These are phyloP conservation scores for Schlechtendalia chinensis DNA, from an alignment of 1,140 invertebrate species.

Conservation along the genomic window DNA sequence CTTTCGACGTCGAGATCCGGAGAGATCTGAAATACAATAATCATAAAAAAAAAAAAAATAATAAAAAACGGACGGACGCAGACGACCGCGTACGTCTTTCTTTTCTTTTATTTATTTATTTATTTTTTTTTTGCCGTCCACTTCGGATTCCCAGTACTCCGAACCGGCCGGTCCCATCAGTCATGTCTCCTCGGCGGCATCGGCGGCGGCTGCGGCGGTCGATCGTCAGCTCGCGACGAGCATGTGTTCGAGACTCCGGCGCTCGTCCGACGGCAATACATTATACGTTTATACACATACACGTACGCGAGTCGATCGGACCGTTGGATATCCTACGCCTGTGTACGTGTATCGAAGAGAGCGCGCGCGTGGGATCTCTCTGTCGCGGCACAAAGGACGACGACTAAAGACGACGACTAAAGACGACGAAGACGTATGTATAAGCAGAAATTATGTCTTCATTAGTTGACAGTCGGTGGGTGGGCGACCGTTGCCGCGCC, in stretches of 20 bases:
- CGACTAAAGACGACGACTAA: too few species aligned
- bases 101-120: slow-evolving; percentile 14
- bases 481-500: slow-evolving; percentile 15
- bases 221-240: slow-evolving; percentile 41
- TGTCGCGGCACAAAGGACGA: slow-evolving; percentile 41
- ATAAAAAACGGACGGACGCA: neutral
- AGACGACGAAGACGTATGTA: neutral
- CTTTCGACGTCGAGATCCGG: too few species aligned
- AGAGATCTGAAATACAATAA: neutral
- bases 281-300: too few species aligned
- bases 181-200: slow-evolving; percentile 40
- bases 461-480: slow-evolving; percentile 49
- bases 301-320: too few species aligned
- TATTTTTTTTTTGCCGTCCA: neutral
- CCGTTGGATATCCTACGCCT: too few species aligned
- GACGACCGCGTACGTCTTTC: neutral
- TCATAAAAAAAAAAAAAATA: too few species aligned
- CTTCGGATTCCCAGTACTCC: slow-evolving; percentile 36
- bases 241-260: slow-evolving; percentile 21
- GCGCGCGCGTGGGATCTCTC: neutral
- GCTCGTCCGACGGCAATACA: neutral
- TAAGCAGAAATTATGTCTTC: slow-evolving; percentile 47
- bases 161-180: slow-evolving; percentile 45
- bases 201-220: too few species aligned
- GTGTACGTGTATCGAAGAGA: neutral